phyloP scores from a whole-genome alignment of 2,888 invertebrate genomes.

The Drosophila prostipennis region DNA sequence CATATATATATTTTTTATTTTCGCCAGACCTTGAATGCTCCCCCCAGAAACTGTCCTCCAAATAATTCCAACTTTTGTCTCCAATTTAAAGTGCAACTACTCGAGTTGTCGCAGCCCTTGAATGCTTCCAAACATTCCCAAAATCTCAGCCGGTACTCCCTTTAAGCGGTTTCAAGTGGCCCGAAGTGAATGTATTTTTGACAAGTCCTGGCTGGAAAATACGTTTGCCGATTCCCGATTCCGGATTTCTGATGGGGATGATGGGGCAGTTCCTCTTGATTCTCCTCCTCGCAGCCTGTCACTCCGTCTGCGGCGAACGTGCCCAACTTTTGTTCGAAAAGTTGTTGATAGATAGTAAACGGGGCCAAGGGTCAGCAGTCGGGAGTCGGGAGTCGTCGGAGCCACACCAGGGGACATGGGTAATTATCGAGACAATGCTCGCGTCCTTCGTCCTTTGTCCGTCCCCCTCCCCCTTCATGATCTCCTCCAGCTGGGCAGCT shows the following conservation, averaged over 20 bases:
- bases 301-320: conserved; percentile 47
- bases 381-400: conserved; percentile 30
- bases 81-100: conserved; percentile 14
- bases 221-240: conserved; percentile 13
- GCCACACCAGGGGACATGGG: conserved; percentile 67
- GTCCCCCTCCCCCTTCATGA: neutral
- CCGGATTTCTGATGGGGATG: neutral
- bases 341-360: conserved; percentile 68
- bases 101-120: conserved; percentile 33
- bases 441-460: conserved; percentile 15
- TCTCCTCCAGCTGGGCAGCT: neutral
- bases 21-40: too few species aligned
- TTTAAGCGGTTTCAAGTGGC: conserved; percentile 38
- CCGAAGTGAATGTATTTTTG: conserved; percentile 32
- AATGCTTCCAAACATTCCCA: conserved; percentile 22
- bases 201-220: conserved; percentile 36
- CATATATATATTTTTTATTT: too few species aligned
- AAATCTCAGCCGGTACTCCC: conserved; percentile 24
- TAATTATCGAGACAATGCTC: conserved; percentile 76
- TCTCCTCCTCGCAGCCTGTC: conserved; percentile 7
- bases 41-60: neutral
- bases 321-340: conserved; percentile 60
- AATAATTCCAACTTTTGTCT: neutral
- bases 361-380: conserved; percentile 61
- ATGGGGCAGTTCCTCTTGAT: neutral